A percentile compares a stretch with the other conserved stretches of the same genome.
These are phyloP conservation scores for Anoncus sp. DNA, from an alignment of 2,888 invertebrate species.

Conservation along the genomic window DNA sequence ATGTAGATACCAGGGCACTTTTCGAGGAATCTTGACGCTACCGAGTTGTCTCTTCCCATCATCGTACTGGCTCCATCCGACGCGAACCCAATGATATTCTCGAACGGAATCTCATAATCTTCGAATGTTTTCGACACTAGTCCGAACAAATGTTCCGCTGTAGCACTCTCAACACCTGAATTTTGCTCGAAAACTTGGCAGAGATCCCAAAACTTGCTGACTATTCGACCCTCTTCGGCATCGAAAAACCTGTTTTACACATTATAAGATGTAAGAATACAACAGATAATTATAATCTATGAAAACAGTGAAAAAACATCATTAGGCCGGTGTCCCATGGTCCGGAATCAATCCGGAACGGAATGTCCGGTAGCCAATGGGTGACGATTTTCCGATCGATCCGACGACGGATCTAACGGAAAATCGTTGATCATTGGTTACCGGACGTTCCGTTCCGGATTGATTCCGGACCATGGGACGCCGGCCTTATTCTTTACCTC, in stretches of 20 bases:
- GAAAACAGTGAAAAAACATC: neutral
- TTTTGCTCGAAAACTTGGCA: slow-evolving; percentile 51
- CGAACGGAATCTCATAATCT: slow-evolving; percentile 48
- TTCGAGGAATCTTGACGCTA: slow-evolving; percentile 61
- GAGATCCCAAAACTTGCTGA: slow-evolving; percentile 61
- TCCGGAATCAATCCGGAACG: no score
- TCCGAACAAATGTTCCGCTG: slow-evolving; percentile 60
- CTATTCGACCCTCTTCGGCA: slow-evolving; percentile 24
- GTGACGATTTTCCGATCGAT: no score
- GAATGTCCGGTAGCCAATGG: no score
- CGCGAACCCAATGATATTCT: slow-evolving; percentile 71
- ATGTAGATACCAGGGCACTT: slow-evolving; percentile 61
- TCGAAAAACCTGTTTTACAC: slow-evolving; percentile 20
- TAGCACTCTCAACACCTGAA: slow-evolving; percentile 9
- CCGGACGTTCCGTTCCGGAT: no score
- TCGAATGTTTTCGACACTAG: slow-evolving; percentile 61
- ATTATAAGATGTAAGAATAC: slow-evolving; percentile 5
- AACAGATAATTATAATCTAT: neutral
- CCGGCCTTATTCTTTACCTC: slow-evolving; percentile 50
- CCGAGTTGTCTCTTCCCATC: slow-evolving; percentile 70
- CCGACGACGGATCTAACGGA: no score
- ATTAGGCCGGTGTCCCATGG: no score
- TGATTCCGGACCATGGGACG: no score
- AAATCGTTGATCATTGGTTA: no score
- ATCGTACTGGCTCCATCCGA: slow-evolving; percentile 62